Base-by-base conservation (phyloP, 2,888 invertebrate species). In the Selenia dentaria region DNA sequence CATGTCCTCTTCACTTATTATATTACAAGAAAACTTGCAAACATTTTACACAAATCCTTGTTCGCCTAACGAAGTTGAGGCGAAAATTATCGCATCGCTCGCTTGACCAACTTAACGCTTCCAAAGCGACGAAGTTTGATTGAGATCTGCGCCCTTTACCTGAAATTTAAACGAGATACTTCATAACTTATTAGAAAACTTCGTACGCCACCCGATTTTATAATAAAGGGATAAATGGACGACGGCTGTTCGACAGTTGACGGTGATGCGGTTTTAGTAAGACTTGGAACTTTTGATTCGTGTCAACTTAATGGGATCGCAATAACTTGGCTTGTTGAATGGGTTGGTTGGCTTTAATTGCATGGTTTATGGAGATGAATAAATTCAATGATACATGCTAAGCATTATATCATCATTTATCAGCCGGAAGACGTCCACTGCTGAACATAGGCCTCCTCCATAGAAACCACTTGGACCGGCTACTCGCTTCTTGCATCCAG, bases 121-220 rank as follows among this genome's bases (percentile, higher is more conserved):
- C 62, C 48, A 51, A 63, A 70, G 65, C 64, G 72, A 57, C 63
- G 64, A 84, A 84, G 77, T 86, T 85, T 82, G 80, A 85, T 84
- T 80, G 79, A 78, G 79, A 79, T 75, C 74, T 68, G 67, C 58
- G 67, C 67, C 72, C 70, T 67, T 72, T 67, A 78, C 78, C 76
- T 75, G 76, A 70, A 82, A 79, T 80, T 79, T 79, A 75, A 83
- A 80, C 74, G 70, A 79, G 70, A 66, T 57, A 59, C 64, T 64
- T 59, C 57, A 69, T 67, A 70, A 76, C 70, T 79, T 82, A 79
- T 79, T 74, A 72, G 74, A 70, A 81, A 83, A 83, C 69, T 83
- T 82, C 60, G 60, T 66, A 67, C 65, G 54, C 70, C 64, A 79
- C 11, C 33, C 36, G 41, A 47, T 47, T 47, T 41, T 79, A 73